A percentile compares a stretch with the other conserved stretches of the same genome.
Evolutionary conservation across 2,797 vertebrate species (phyloP).

Genomic region (Lateolabrax maculatus): DNA sequence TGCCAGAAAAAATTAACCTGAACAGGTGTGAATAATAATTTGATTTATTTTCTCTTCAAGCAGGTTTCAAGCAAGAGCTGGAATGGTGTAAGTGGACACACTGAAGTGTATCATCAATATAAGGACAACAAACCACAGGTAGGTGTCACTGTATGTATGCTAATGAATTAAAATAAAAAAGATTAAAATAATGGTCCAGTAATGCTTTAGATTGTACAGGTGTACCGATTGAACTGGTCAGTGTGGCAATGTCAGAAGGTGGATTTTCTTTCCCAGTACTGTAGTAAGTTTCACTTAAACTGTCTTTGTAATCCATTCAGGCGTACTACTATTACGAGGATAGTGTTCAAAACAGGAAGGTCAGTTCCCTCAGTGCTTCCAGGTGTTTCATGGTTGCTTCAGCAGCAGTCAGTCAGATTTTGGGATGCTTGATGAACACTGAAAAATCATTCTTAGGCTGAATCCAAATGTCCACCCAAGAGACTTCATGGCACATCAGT

Average conservation of each 20-base stretch:
- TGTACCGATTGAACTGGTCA: background rate
- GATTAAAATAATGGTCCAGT: background rate
- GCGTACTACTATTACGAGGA: constrained; percentile 30
- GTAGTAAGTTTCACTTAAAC: background rate
- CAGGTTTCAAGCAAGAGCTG: constrained; percentile 70
- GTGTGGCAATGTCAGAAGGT: background rate
- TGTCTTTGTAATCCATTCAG: constrained; percentile 56
- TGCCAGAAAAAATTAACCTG: background rate
- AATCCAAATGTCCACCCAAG: too few species aligned
- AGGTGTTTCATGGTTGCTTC: constrained; percentile 4
- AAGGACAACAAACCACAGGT: constrained; percentile 80
- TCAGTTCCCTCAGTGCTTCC: constrained; percentile 44
- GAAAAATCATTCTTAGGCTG: background rate
- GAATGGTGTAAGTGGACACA: constrained; percentile 75
- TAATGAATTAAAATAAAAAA: too few species aligned
- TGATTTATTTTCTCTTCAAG: constrained; percentile 11
- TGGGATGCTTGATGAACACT: background rate
- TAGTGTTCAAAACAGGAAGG: constrained; percentile 62
- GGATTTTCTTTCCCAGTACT: background rate
- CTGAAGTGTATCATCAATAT: constrained; percentile 77
- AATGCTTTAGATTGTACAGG: background rate
- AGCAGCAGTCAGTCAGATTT: background rate
- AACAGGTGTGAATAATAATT: background rate
- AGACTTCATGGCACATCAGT: too few species aligned
- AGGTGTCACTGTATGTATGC: constrained; percentile 29